Conservation (phyloP, 2,113 vertebrate genomes). For the Equus quagga region DNA sequence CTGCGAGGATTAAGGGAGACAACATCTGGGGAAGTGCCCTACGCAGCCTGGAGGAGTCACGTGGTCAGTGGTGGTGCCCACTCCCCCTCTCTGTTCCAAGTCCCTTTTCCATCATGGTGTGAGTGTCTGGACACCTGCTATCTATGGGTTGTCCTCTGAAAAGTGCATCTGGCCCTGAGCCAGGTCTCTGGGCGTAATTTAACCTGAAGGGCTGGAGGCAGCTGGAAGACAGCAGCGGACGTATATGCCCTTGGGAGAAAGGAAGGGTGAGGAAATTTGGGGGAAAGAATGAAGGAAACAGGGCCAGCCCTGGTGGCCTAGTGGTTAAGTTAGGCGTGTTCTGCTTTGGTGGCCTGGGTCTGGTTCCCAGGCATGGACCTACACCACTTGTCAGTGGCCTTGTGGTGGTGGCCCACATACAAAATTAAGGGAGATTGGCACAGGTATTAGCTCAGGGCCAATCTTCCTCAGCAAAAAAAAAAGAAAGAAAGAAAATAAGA, state of each 20-base stretch:
- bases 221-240: background rate
- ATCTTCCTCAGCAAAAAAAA: too few species aligned
- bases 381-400: too few species aligned
- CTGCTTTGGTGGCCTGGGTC: too few species aligned
- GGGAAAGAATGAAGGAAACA: background rate
- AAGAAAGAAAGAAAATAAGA: too few species aligned
- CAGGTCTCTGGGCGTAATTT: background rate
- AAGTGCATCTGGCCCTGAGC: background rate
- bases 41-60: rapidly evolving
- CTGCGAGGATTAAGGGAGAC: background rate
- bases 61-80: background rate
- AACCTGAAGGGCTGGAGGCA: background rate
- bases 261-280: background rate
- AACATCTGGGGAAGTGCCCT: background rate
- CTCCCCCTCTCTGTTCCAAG: background rate
- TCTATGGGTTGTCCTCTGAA: background rate
- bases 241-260: background rate
- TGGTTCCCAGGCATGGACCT: too few species aligned
- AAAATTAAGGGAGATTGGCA: too few species aligned
- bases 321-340: too few species aligned
- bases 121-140: background rate
- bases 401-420: too few species aligned
- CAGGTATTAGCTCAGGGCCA: too few species aligned
- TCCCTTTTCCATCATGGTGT: background rate
- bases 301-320: too few species aligned